These are phyloP conservation scores for Thalassarche chlororhynchos DNA, from an alignment of 2,113 vertebrate species.

Conservation along the genomic window DNA sequence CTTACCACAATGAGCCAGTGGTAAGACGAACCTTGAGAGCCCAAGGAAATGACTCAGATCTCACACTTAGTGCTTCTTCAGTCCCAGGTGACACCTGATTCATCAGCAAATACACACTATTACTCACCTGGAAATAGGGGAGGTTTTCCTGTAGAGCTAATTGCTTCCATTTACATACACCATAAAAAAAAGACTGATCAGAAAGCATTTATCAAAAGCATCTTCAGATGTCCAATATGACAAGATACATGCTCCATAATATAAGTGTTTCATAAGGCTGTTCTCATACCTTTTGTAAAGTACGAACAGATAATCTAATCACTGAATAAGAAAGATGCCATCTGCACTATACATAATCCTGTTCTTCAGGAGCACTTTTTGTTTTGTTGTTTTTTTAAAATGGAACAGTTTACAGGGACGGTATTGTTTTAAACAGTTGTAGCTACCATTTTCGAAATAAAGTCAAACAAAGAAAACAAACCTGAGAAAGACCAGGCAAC, in stretches of 20 bases:
- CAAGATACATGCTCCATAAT: background rate
- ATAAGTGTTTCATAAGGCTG: background rate
- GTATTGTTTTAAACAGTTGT: background rate
- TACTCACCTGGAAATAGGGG: conserved; percentile 14
- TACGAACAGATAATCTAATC: background rate
- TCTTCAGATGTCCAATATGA: background rate
- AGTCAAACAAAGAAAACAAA: background rate
- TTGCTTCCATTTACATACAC: background rate
- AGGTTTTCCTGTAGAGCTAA: background rate
- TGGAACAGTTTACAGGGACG: background rate
- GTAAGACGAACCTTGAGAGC: background rate
- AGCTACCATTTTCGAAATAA: background rate
- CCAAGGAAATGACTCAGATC: conserved; percentile 36
- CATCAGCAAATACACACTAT: background rate
- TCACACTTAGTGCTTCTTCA: background rate
- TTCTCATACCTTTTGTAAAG: background rate
- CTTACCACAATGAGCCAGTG: background rate
- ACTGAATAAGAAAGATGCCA: background rate
- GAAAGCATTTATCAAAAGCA: background rate
- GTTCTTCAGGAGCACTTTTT: background rate
- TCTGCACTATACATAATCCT: background rate
- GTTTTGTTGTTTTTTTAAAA: background rate
- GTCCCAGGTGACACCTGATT: conserved; percentile 32
- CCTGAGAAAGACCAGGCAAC: background rate
- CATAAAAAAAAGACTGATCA: background rate